Evolutionary conservation across 2,888 invertebrate genomes (phyloP).

Genomic region (Tridacna gigas): DNA sequence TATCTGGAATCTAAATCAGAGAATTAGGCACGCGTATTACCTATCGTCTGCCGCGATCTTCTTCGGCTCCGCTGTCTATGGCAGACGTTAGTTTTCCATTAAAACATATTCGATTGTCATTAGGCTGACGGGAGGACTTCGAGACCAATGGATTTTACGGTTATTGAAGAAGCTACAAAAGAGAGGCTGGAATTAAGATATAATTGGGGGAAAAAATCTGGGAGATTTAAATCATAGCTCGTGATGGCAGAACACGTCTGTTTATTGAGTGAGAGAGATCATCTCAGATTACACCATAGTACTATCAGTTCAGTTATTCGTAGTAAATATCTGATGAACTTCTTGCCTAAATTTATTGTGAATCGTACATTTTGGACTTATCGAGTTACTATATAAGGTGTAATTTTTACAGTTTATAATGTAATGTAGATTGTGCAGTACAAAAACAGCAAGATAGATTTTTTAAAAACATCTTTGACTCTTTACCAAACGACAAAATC

Average conservation of each 20-base stretch:
- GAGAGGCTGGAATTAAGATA: neutral
- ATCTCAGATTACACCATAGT: neutral
- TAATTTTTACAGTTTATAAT: too few species aligned
- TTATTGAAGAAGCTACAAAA: neutral
- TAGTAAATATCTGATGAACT: neutral
- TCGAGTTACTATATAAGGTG: neutral
- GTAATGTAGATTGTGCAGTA: too few species aligned
- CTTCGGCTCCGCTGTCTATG: neutral
- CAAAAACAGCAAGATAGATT: too few species aligned
- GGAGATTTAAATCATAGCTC: slow-evolving; percentile 9
- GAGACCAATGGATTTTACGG: neutral
- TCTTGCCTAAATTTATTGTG: neutral
- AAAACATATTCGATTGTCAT: slow-evolving; percentile 14
- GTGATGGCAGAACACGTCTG: slow-evolving; percentile 11
- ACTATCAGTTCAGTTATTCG: neutral
- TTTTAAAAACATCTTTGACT: too few species aligned
- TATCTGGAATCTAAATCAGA: slow-evolving; percentile 30
- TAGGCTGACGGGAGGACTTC: neutral
- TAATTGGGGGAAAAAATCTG: slow-evolving; percentile 5
- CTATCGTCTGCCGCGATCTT: slow-evolving; percentile 13
- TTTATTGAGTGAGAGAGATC: neutral
- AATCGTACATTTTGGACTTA: neutral
- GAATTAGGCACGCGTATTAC: slow-evolving; percentile 29
- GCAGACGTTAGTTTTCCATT: neutral
- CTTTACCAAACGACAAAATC: too few species aligned